Conservation (phyloP, 2,797 vertebrate genomes). For the Molothrus ater region DNA sequence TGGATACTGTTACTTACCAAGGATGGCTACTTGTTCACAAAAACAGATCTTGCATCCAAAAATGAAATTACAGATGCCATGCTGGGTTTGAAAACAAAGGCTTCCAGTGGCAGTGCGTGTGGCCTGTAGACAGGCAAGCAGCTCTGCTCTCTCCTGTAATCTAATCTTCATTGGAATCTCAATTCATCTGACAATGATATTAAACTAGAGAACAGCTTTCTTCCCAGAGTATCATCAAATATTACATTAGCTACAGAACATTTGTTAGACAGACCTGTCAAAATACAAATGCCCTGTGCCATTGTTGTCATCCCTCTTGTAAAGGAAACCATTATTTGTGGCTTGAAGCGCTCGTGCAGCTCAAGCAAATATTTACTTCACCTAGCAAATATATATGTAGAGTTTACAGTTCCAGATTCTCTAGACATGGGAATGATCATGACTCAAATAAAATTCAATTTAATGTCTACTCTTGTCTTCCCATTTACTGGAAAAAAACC, state of each 20-base stretch:
- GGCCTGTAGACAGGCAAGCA: background rate
- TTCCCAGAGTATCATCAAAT: conserved; percentile 39
- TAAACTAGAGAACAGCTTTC: conserved; percentile 4
- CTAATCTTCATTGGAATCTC: background rate
- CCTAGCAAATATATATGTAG: background rate
- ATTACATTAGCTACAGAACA: conserved; percentile 8
- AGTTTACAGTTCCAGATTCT: background rate
- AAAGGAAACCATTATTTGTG: conserved; percentile 1
- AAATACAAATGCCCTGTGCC: conserved; percentile 28
- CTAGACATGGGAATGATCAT: background rate
- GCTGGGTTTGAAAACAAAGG: background rate
- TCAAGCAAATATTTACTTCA: conserved; percentile 9
- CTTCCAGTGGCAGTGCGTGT: background rate
- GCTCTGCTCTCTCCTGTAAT: background rate
- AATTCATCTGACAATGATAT: conserved; percentile 10
- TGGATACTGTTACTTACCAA: background rate
- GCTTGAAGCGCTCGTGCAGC: background rate
- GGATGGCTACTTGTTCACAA: background rate
- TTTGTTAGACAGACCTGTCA: conserved; percentile 27
- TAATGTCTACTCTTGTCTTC: background rate
- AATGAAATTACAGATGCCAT: background rate
- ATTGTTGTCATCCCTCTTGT: background rate
- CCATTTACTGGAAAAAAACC: background rate
- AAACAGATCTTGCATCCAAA: background rate
- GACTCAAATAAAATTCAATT: background rate